phyloP scores from a whole-genome alignment of 2,797 vertebrate species.

The Bothrops alternatus region DNA sequence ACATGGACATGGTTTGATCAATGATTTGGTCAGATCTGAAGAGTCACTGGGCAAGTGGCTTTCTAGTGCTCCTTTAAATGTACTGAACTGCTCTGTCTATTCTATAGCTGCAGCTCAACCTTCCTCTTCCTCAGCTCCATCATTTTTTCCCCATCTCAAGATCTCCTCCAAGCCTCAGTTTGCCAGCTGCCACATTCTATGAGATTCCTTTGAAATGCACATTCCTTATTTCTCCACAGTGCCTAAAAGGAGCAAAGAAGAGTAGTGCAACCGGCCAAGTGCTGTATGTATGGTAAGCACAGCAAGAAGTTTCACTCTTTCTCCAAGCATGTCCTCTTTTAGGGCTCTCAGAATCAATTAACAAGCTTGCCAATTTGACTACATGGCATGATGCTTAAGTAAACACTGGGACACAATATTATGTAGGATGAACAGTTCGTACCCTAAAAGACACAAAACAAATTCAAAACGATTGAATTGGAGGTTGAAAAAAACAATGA shows the following conservation, averaged over 20 bases:
- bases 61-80: not conserved
- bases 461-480: not conserved
- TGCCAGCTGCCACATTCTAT: not conserved
- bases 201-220: not conserved
- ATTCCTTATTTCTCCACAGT: not conserved
- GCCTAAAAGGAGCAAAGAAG: not conserved
- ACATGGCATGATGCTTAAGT: not conserved
- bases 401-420: not conserved
- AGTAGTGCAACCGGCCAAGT: not conserved
- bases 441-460: not conserved
- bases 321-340: not conserved
- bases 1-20: not conserved
- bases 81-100: not conserved
- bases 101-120: not conserved
- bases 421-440: not conserved
- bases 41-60: not conserved
- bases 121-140: not conserved
- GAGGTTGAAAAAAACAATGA: not conserved
- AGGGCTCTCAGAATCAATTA: not conserved
- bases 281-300: not conserved
- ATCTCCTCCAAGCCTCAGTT: not conserved
- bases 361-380: not conserved
- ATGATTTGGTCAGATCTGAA: not conserved
- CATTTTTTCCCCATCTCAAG: not conserved
- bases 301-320: not conserved